Conservation (phyloP, 2,797 vertebrate genomes). For the Pangasius krempfi region DNA sequence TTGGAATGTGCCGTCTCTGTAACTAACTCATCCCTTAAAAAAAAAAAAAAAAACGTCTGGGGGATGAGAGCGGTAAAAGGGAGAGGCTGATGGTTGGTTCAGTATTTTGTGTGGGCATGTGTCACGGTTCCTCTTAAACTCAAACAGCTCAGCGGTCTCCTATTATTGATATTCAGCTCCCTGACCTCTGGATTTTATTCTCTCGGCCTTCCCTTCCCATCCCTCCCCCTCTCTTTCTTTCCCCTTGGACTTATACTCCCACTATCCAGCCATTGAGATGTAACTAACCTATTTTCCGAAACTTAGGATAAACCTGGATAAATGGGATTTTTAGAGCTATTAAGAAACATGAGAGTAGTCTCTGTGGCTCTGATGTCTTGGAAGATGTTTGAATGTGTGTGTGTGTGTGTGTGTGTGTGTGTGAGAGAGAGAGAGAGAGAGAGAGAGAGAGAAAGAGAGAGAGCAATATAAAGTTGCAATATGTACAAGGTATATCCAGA, state of each 20-base stretch:
- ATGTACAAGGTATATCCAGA: conserved; percentile 89
- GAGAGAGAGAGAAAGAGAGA: not conserved
- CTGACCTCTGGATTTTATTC: conserved; percentile 65
- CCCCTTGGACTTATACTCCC: conserved; percentile 33
- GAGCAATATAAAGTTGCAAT: conserved; percentile 79
- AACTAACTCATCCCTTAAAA: conserved; percentile 37
- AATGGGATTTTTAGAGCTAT: conserved; percentile 1
- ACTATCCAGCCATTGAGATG: conserved; percentile 37
- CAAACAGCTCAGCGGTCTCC: conserved; percentile 75
- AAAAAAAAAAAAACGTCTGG: conserved; percentile 14
- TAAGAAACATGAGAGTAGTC: conserved; percentile 7
- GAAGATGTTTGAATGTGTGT: not conserved
- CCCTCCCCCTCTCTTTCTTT: conserved; percentile 42
- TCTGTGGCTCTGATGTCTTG: not conserved
- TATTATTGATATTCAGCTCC: conserved; percentile 87
- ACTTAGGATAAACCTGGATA: conserved; percentile 32
- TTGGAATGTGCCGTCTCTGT: conserved; percentile 37
- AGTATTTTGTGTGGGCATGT: conserved; percentile 51
- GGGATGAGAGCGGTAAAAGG: conserved; percentile 19
- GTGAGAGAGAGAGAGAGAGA: not conserved
- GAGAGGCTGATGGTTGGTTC: conserved; percentile 32
- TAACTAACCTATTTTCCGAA: conserved; percentile 17
- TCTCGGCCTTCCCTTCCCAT: conserved; percentile 45
- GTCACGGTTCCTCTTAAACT: conserved; percentile 43
- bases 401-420: not conserved